phyloP scores from a whole-genome alignment of 2,113 vertebrate species.

The Elaphurus davidianus region DNA sequence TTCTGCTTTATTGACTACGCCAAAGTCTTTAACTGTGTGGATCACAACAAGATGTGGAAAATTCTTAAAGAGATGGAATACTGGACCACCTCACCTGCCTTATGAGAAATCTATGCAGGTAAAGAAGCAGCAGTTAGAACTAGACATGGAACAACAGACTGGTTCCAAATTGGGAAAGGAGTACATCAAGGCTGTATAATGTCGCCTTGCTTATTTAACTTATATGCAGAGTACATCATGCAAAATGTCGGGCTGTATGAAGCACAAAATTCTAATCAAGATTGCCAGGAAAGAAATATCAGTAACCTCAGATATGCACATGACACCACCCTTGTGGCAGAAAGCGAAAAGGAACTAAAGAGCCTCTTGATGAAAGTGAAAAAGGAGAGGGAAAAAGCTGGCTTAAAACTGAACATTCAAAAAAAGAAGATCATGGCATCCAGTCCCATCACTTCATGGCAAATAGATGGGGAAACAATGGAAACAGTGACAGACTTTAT shows the following conservation, averaged over 20 bases:
- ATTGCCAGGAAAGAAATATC: background rate
- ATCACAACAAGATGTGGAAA: background rate
- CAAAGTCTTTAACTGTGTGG: background rate
- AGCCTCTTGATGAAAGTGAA: background rate
- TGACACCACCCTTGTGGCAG: background rate
- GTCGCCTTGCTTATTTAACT: background rate
- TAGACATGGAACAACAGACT: background rate
- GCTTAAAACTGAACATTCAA: background rate
- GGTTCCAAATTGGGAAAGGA: background rate
- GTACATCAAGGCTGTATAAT: background rate
- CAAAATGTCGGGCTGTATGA: background rate
- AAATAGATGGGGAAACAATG: background rate
- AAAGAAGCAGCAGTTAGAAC: background rate
- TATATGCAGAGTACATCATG: background rate
- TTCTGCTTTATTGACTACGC: background rate
- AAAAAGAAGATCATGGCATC: background rate
- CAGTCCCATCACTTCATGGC: background rate
- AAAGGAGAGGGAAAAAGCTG: background rate
- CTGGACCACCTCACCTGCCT: background rate
- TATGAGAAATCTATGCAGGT: background rate
- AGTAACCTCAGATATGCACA: background rate
- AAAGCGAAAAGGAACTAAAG: background rate
- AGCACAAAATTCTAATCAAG: background rate
- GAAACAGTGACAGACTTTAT: background rate
- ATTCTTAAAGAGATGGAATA: background rate